phyloP scores from a whole-genome alignment of 2,113 vertebrate genomes.

The Callipepla californica region DNA sequence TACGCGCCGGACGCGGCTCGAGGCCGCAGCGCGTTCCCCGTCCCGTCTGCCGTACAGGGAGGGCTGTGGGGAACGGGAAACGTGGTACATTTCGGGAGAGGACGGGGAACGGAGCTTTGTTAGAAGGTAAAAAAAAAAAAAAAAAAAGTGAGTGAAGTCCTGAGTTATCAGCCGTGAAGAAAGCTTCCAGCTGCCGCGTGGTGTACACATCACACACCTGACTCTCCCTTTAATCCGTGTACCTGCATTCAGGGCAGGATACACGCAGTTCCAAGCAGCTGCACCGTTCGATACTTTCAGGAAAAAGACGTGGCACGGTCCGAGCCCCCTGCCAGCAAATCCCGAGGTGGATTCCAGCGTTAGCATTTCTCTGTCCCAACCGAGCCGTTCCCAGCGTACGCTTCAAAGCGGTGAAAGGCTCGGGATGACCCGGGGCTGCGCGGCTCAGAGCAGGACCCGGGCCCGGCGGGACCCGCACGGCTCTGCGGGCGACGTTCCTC shows the following conservation, averaged over 20 bases:
- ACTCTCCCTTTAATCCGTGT: background rate
- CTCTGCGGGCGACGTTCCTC: no score
- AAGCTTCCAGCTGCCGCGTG: background rate
- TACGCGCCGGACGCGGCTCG: no score
- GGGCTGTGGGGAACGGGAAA: background rate
- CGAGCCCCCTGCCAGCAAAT: background rate
- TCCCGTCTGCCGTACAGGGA: constrained; percentile 39
- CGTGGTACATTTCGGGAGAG: background rate
- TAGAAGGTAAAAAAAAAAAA: background rate
- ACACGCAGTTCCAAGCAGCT: background rate
- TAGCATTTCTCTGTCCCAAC: background rate
- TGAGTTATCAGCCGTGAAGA: background rate
- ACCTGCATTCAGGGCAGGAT: background rate
- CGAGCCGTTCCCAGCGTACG: background rate
- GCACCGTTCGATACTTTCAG: background rate
- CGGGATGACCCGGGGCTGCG: background rate
- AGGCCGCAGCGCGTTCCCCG: background rate
- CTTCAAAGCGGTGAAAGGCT: background rate
- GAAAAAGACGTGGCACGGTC: background rate
- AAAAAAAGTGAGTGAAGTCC: background rate
- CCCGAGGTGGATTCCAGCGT: background rate
- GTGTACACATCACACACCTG: background rate
- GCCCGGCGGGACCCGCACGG: no score
- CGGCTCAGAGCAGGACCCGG: background rate
- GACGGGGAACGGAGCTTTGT: background rate